Conservation (phyloP, 2,888 invertebrate genomes). For the Apamea crenata region DNA sequence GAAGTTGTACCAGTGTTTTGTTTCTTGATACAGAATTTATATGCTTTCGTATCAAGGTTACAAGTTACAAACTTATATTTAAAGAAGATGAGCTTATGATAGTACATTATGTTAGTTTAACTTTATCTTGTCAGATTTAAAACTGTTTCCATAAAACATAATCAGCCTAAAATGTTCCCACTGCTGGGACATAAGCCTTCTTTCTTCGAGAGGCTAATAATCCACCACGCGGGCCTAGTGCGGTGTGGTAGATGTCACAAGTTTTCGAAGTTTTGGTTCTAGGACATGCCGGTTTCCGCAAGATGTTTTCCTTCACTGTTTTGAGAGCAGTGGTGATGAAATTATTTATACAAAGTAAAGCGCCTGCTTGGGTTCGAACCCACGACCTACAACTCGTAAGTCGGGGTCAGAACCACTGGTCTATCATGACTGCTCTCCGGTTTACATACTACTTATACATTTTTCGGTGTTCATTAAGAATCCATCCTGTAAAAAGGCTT, state of each 20-base stretch:
- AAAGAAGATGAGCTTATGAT: background rate
- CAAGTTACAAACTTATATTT: background rate
- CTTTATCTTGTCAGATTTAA: background rate
- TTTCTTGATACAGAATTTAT: background rate
- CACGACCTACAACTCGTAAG: background rate
- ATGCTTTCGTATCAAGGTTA: background rate
- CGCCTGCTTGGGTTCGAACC: background rate
- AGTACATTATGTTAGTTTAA: background rate
- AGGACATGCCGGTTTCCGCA: background rate
- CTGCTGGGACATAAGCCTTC: no score
- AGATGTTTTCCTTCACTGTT: background rate
- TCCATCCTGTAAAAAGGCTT: constrained; percentile 10
- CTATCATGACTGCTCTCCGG: background rate
- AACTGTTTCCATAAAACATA: background rate
- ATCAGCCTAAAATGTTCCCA: background rate
- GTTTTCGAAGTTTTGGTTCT: no score
- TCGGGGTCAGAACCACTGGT: background rate
- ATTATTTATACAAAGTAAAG: background rate
- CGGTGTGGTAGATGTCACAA: background rate
- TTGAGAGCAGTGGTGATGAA: background rate
- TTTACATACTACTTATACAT: background rate
- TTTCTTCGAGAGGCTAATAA: background rate
- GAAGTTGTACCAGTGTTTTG: constrained; percentile 23
- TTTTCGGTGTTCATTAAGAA: background rate
- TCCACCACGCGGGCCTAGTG: background rate